Conservation (phyloP, 2,113 vertebrate species). For the Notiomystis cincta region DNA sequence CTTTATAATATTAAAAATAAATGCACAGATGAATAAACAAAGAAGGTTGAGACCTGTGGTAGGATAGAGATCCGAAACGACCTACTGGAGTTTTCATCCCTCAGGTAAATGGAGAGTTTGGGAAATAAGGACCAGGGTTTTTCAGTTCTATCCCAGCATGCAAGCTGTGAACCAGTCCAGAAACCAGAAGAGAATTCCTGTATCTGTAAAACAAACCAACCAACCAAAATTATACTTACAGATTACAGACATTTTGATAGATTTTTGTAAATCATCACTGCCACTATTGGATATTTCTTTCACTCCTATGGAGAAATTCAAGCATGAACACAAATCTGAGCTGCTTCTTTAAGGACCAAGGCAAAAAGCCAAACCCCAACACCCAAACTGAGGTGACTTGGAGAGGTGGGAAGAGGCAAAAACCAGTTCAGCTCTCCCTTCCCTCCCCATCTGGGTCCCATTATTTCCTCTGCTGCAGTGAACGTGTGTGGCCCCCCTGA, state of each 20-base stretch:
- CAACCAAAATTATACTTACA: not conserved
- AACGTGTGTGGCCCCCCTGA: not conserved
- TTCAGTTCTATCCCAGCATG: constrained; percentile 88
- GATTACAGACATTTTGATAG: not conserved
- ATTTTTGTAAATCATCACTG: not conserved
- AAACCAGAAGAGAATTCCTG: constrained; percentile 90
- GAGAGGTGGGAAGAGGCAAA: not conserved
- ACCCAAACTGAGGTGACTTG: not conserved
- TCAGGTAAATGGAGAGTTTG: constrained; percentile 92
- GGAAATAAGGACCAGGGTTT: constrained; percentile 91
- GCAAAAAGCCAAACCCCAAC: not conserved
- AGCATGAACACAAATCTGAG: not conserved
- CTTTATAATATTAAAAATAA: not conserved
- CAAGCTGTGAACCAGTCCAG: constrained; percentile 91
- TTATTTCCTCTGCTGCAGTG: not conserved
- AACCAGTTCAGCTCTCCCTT: not conserved
- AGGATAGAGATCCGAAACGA: constrained; percentile 92
- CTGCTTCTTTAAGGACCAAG: not conserved
- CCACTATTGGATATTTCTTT: rapidly evolving
- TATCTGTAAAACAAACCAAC: constrained; percentile 72
- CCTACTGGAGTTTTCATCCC: constrained; percentile 86
- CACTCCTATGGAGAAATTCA: not conserved
- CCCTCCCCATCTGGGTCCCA: not conserved
- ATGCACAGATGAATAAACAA: not conserved
- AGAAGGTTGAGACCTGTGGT: constrained; percentile 80